Evolutionary conservation across 2,113 vertebrate genomes (phyloP).

Genomic region (Thryonomys swinderianus): DNA sequence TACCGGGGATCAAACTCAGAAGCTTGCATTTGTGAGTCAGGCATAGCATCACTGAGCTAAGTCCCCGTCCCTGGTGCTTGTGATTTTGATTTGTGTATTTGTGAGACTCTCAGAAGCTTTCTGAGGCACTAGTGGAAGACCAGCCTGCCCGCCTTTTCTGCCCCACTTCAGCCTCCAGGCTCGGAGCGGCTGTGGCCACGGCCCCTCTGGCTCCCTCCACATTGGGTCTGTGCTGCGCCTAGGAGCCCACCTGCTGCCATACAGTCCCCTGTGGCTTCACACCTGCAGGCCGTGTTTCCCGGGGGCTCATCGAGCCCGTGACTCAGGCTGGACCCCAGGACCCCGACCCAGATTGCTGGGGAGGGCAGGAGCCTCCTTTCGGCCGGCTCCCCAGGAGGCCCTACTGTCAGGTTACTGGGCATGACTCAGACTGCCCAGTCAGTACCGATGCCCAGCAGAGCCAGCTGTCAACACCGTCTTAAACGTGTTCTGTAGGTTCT

Average conservation of each 20-base stretch:
- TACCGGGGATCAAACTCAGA: no score
- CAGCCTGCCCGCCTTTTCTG: background rate
- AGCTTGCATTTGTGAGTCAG: no score
- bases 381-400: background rate
- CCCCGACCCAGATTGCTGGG: background rate
- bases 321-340: background rate
- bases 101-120: background rate
- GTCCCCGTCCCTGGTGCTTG: no score
- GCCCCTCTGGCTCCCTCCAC: no score
- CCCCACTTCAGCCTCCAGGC: accelerated
- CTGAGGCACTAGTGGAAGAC: background rate
- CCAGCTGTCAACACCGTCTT: background rate
- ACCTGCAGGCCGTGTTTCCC: background rate
- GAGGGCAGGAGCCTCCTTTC: background rate
- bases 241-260: background rate
- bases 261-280: background rate
- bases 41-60: no score
- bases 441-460: background rate
- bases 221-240: background rate
- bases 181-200: no score
- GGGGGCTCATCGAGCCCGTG: background rate
- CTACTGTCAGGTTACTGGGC: background rate
- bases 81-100: background rate
- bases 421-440: background rate
- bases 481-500: background rate